These are phyloP conservation scores for Molossus molossus DNA, from an alignment of 2,797 vertebrate genomes.

Conservation along the genomic window DNA sequence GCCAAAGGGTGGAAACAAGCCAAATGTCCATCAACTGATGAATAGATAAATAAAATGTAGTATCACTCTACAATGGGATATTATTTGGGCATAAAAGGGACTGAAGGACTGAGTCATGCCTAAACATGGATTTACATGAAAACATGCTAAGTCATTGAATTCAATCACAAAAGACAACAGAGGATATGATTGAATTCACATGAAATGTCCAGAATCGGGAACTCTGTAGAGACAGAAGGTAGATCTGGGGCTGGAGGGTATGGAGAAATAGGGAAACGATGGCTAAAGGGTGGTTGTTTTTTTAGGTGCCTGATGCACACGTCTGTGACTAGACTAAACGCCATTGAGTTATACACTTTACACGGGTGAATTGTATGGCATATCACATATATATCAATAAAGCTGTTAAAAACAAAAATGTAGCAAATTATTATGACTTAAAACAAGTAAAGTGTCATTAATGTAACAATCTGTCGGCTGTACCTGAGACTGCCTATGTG, in stretches of 20 bases:
- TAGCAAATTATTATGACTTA: not conserved
- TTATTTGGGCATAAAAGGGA: not conserved
- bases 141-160: not conserved
- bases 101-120: too few species aligned
- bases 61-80: not conserved
- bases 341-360: too few species aligned
- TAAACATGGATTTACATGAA: not conserved
- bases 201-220: not conserved
- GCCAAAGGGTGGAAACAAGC: too few species aligned
- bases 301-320: not conserved
- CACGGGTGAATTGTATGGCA: not conserved
- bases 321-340: too few species aligned
- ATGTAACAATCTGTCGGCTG: not conserved
- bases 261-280: not conserved
- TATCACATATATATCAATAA: not conserved
- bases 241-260: not conserved
- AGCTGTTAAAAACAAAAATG: not conserved
- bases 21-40: too few species aligned
- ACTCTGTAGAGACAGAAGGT: not conserved
- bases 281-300: not conserved
- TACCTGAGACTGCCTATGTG: not conserved
- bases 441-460: not conserved
- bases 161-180: not conserved
- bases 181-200: too few species aligned
- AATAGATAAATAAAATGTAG: too few species aligned